Percentiles rank a stretch among this genome's conserved stretches.
Conservation (phyloP, 1,140 invertebrate genomes). For the Euwallacea similis region DNA sequence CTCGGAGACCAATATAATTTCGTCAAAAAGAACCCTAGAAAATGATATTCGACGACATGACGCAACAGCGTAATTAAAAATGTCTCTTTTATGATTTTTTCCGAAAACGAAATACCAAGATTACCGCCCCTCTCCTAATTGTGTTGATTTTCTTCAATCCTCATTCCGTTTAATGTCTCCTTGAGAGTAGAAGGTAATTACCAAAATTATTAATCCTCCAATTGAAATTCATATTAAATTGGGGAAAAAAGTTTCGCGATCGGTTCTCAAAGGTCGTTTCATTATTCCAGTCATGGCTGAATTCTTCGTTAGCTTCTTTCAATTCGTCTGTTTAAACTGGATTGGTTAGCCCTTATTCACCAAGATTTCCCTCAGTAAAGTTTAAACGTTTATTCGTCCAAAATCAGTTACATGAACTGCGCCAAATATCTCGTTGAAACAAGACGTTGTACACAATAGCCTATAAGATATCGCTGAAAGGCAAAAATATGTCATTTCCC, state of each 20-base stretch:
- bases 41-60: too few relatives aligned
- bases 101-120: too few relatives aligned
- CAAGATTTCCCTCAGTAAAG: neutral
- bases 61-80: too few relatives aligned
- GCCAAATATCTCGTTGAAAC: too few relatives aligned
- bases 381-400: too few relatives aligned
- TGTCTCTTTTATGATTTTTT: too few relatives aligned
- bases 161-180: neutral
- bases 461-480: neutral
- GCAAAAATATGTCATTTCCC: neutral
- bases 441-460: neutral
- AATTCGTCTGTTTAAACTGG: slow-evolving; percentile 7
- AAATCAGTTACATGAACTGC: too few relatives aligned
- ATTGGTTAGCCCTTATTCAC: slow-evolving; percentile 7
- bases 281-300: slow-evolving; percentile 6
- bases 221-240: slow-evolving; percentile 15
- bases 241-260: slow-evolving; percentile 8
- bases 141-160: neutral
- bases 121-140: neutral
- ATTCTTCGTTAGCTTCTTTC: slow-evolving; percentile 5
- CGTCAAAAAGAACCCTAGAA: neutral
- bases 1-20: neutral
- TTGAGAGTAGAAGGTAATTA: slow-evolving; percentile 2
- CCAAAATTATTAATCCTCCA: neutral
- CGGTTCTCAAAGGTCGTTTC: slow-evolving; percentile 10